Evolutionary conservation across 2,888 invertebrate genomes (phyloP), one percentile per base, ranked within the genome.

Genomic region (Oscheius sp.): DNA sequence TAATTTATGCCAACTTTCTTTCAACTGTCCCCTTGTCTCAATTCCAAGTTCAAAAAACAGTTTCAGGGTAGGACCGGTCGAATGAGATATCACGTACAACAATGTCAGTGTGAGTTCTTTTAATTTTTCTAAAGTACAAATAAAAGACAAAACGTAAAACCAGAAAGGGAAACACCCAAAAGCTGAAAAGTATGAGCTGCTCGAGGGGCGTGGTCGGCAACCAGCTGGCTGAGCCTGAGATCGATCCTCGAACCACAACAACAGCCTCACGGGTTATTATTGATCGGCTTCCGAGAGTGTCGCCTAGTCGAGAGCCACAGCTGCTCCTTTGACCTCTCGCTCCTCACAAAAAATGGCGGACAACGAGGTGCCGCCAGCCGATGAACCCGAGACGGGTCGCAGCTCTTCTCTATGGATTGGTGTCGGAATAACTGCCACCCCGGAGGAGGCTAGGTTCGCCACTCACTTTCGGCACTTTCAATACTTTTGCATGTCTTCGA

Each of bases 341-440:
- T 60, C 10, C 35, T 11, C 33, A 13, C n/a, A 42, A 33, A 48
- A 32, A 50, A 50, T 32, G 50, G 33, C 50, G 50, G 33, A 32
- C 21, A 77, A 77, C 48, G 77, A 77, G 11, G 74, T 76, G 3
- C 59, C 58, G 10, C 74, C 76, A 13, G 2, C 50, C 33, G 48
- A 48, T n/a, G 50, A 32, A 32, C 55, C 68, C 13, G 73, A 66
- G 35, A 66, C 76, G 29, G 72, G 73, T 2, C 63, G 78, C 33
- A 74, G 76, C 29, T 68, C 68, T 32, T 77, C 77, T 9, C 48
- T 81, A 10, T 81, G 80, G 80, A 79, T 79, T 68, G 74, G 76
- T 2, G 76, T 79, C 72, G 76, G 77, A 53, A 65, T 79, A 55
- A 58, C 32, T 35, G 50, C 73, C n/a, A 73, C 53, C 21, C 68